phyloP scores from a whole-genome alignment of 2,797 vertebrate genomes.

The Columba guinea region DNA sequence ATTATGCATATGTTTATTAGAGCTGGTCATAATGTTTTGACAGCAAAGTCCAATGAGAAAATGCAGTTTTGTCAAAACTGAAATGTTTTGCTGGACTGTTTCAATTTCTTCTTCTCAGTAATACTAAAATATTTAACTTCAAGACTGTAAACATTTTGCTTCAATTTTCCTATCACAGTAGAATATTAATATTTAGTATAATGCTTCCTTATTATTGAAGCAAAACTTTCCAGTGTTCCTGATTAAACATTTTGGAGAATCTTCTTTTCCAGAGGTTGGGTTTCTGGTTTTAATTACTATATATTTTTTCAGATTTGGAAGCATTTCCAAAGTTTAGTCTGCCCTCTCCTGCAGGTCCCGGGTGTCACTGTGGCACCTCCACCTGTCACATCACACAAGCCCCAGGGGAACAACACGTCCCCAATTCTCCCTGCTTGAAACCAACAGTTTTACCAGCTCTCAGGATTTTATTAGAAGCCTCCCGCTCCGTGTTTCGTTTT shows the following conservation, averaged over 20 bases:
- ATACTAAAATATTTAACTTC: slow-evolving; percentile 37
- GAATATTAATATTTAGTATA: not conserved
- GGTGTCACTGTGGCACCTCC: too few species aligned
- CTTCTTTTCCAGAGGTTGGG: not conserved
- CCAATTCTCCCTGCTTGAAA: not conserved
- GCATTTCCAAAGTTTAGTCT: not conserved
- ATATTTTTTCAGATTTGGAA: not conserved
- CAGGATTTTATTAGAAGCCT: not conserved
- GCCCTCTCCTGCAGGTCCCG: not conserved
- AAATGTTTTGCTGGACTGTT: not conserved
- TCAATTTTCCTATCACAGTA: not conserved
- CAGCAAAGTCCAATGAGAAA: not conserved
- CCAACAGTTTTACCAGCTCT: not conserved
- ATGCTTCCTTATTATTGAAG: not conserved
- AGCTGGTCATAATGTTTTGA: slow-evolving; percentile 25
- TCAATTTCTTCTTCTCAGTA: not conserved
- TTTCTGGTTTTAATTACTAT: not conserved
- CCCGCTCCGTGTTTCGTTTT: not conserved
- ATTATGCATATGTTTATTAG: slow-evolving; percentile 55
- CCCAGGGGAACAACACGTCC: not conserved
- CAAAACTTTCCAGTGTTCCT: not conserved
- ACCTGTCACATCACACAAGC: not conserved
- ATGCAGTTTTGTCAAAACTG: slow-evolving; percentile 18
- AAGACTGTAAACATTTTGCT: not conserved
- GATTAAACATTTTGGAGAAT: not conserved